A percentile compares a stretch with the other conserved stretches of the same genome.
phyloP scores from a whole-genome alignment of 1,140 invertebrate species.

The Homalodisca vitripennis region DNA sequence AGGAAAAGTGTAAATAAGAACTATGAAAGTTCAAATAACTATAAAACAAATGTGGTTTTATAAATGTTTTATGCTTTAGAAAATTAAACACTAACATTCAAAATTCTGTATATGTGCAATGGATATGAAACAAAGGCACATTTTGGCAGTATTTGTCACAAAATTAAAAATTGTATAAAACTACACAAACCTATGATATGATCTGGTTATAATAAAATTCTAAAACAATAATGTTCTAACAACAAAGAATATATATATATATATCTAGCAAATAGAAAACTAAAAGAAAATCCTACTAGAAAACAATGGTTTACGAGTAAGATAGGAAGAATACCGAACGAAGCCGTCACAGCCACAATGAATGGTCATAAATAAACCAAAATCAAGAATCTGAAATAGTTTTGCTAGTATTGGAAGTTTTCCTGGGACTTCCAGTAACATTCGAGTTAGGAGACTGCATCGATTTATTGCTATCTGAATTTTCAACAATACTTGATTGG shows the following conservation, averaged over 20 bases:
- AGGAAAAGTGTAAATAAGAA: neutral
- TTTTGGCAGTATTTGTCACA: slow-evolving; percentile 24
- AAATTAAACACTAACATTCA: neutral
- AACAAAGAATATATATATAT: slow-evolving; percentile 12
- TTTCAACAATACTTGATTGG: neutral
- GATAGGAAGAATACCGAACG: slow-evolving; percentile 6
- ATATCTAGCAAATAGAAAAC: neutral
- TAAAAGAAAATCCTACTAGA: neutral
- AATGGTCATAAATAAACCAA: slow-evolving; percentile 21
- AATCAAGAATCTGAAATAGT: slow-evolving; percentile 22
- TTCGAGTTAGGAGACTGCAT: neutral
- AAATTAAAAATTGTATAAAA: slow-evolving; percentile 21
- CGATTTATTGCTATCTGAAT: slow-evolving; percentile 11
- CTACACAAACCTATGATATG: slow-evolving; percentile 7
- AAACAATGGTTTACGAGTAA: no score
- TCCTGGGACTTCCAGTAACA: neutral
- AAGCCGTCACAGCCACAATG: slow-evolving; percentile 12
- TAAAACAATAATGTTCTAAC: neutral
- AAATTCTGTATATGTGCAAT: slow-evolving; percentile 5
- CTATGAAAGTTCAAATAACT: neutral
- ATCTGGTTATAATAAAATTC: neutral
- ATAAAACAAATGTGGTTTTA: neutral
- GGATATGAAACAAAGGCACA: slow-evolving; percentile 23
- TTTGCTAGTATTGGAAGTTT: neutral
- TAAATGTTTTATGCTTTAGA: neutral